phyloP scores from a whole-genome alignment of 2,113 vertebrate species.

The Zosterops borbonicus region DNA sequence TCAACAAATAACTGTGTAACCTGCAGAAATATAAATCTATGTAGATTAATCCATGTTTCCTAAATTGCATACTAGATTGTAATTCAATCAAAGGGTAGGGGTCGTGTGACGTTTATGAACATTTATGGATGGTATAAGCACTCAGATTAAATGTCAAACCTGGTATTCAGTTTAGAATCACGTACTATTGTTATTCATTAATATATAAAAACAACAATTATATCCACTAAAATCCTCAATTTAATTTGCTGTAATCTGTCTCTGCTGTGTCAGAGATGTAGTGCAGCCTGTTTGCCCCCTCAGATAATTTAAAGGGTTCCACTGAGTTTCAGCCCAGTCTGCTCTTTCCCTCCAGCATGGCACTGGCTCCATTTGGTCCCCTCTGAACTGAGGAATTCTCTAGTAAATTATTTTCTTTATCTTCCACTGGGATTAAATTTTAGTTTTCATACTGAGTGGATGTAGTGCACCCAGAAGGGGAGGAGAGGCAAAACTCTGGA shows the following conservation, averaged over 20 bases:
- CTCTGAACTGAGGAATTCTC: constrained; percentile 24
- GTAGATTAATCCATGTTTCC: constrained; percentile 67
- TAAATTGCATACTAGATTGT: constrained; percentile 67
- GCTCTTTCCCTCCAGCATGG: background rate
- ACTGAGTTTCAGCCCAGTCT: constrained; percentile 28
- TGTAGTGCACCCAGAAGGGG: background rate
- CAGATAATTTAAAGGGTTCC: constrained; percentile 31
- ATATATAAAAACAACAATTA: constrained; percentile 70
- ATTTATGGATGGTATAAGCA: constrained; percentile 68
- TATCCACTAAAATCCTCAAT: constrained; percentile 66
- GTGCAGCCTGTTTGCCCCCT: constrained; percentile 44
- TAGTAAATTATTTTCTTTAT: background rate
- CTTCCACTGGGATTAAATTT: background rate
- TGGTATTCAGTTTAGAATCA: constrained; percentile 65
- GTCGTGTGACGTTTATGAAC: constrained; percentile 67
- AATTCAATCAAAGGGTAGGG: constrained; percentile 69
- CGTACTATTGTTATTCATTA: constrained; percentile 72
- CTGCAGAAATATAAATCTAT: constrained; percentile 71
- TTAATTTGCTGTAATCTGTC: constrained; percentile 70
- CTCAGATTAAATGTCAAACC: constrained; percentile 74
- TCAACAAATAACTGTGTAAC: constrained; percentile 68
- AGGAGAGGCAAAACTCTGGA: background rate
- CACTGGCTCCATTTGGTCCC: background rate
- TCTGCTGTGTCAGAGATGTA: constrained; percentile 51
- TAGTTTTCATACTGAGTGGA: background rate